Conservation (phyloP, 2,113 vertebrate genomes). For the Cnemophilus loriae region DNA sequence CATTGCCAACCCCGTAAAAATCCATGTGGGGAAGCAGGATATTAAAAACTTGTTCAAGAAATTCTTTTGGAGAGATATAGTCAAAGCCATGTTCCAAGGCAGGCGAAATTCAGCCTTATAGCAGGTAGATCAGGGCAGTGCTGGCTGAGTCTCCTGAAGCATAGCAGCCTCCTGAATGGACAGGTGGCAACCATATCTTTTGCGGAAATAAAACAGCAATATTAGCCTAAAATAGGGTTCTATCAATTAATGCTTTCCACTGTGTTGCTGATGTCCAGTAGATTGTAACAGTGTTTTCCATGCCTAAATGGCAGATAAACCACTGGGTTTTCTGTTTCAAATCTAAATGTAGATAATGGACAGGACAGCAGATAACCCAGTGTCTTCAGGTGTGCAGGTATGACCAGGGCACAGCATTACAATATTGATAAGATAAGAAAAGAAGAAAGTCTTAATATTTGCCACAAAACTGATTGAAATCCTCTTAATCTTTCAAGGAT, state of each 20-base stretch:
- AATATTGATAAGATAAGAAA: neutral
- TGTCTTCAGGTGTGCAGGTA: neutral
- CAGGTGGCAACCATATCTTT: neutral
- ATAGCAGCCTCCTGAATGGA: neutral
- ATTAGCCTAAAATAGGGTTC: neutral
- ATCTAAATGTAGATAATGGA: neutral
- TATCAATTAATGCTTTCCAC: neutral
- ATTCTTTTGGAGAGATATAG: neutral
- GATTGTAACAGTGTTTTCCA: neutral
- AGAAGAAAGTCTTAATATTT: neutral
- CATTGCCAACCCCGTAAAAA: neutral
- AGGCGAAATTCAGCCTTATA: neutral
- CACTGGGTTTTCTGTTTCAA: neutral
- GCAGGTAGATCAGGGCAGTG: neutral
- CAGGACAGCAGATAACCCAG: neutral
- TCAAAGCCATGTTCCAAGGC: neutral
- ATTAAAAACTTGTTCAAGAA: neutral
- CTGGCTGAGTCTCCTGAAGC: neutral
- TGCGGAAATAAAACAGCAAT: neutral
- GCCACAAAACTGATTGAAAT: neutral
- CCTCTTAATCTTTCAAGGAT: neutral
- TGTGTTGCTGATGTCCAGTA: neutral
- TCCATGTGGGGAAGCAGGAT: neutral
- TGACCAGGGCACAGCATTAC: neutral
- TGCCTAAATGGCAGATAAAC: neutral